A percentile compares a stretch with the other conserved stretches of the same genome.
These are phyloP conservation scores for Sciaenops ocellatus DNA, from an alignment of 2,797 vertebrate genomes.

Conservation along the genomic window DNA sequence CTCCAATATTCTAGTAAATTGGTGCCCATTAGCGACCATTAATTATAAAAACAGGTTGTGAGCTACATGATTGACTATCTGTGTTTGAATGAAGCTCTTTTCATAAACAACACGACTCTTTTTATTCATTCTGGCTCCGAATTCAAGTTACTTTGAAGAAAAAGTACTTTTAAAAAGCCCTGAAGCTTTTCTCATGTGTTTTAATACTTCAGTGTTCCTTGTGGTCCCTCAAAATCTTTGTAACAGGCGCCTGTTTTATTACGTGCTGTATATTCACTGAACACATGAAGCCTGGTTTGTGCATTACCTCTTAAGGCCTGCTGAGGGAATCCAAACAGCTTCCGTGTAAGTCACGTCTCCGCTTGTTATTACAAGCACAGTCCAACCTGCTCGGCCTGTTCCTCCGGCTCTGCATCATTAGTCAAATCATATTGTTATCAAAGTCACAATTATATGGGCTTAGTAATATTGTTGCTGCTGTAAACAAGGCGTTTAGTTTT, in stretches of 20 bases:
- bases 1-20: not conserved
- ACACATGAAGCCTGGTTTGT: slow-evolving; percentile 14
- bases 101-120: not conserved
- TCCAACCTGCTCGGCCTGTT: slow-evolving; percentile 70
- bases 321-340: slow-evolving; percentile 45
- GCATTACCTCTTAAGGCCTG: slow-evolving; percentile 24
- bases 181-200: not conserved
- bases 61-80: too few relatives aligned
- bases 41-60: not conserved
- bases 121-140: not conserved
- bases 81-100: not conserved
- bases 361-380: slow-evolving; percentile 66
- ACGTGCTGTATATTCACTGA: not conserved
- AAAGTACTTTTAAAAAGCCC: too few relatives aligned
- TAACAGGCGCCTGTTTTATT: not conserved
- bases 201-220: not conserved
- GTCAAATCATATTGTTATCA: slow-evolving; percentile 64
- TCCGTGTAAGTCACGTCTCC: slow-evolving; percentile 56
- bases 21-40: not conserved
- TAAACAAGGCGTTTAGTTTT: slow-evolving; percentile 64
- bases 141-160: not conserved
- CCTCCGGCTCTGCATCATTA: slow-evolving; percentile 60
- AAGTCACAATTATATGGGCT: slow-evolving; percentile 51
- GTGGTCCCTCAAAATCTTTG: not conserved
- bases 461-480: slow-evolving; percentile 70